phyloP scores from a whole-genome alignment of 1,140 invertebrate genomes.

The Drosophila pachea region DNA sequence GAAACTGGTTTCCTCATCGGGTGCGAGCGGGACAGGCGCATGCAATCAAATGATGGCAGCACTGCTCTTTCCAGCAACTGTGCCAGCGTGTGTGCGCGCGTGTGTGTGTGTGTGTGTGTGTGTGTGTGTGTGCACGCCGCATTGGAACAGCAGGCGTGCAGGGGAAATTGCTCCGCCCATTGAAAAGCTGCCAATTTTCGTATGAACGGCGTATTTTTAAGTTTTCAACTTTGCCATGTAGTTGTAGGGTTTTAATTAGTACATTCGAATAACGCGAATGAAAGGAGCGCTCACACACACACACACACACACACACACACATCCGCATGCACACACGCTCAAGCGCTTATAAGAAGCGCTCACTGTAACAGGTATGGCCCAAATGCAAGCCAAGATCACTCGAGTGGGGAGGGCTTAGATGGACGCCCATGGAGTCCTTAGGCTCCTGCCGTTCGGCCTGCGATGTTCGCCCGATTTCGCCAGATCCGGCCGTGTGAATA shows the following conservation, averaged over 20 bases:
- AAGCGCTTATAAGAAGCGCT: no score
- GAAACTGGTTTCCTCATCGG: constrained; percentile 57
- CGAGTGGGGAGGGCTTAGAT: not conserved
- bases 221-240: constrained; percentile 55
- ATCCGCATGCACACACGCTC: no score
- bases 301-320: not conserved
- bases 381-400: not conserved
- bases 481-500: not conserved
- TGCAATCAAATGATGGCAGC: constrained; percentile 11
- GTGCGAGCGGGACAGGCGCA: constrained; percentile 44
- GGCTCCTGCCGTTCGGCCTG: not conserved
- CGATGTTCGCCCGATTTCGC: not conserved
- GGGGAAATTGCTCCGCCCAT: constrained; percentile 65
- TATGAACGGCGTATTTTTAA: constrained; percentile 55
- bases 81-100: constrained; percentile 8
- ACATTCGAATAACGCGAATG: constrained; percentile 39
- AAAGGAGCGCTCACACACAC: constrained; percentile 4
- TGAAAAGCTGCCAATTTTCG: constrained; percentile 48
- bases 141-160: constrained; percentile 49
- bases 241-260: constrained; percentile 65
- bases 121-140: constrained; percentile 17
- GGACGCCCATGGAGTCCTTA: no score
- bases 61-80: constrained; percentile 61
- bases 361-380: not conserved
- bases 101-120: constrained; percentile 18